Conservation (phyloP, 1,140 invertebrate species). For the Geopemphigus sp. region DNA sequence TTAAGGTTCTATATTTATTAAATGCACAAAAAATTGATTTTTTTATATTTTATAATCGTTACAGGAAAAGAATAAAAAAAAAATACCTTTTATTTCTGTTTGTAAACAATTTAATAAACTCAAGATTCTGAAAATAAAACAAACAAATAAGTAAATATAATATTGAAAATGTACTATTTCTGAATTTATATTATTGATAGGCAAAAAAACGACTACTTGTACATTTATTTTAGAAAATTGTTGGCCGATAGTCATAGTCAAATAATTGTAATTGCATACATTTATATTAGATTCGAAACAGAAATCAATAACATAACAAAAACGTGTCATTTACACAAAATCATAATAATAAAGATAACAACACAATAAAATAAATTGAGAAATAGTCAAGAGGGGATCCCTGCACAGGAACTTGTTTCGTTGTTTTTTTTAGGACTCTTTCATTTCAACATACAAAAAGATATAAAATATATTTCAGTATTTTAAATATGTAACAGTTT, state of each 20-base stretch:
- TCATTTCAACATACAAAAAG: neutral
- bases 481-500: conserved; percentile 5
- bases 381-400: neutral
- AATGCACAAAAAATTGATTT: too few relatives aligned
- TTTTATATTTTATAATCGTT: too few relatives aligned
- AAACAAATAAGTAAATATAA: neutral
- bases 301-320: neutral
- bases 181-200: neutral
- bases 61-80: too few relatives aligned
- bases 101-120: neutral
- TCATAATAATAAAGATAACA: conserved; percentile 7
- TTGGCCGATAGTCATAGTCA: too few relatives aligned
- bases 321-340: neutral
- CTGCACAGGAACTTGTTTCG: neutral
- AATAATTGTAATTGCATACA: too few relatives aligned
- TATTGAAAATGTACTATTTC: neutral
- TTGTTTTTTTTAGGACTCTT: neutral
- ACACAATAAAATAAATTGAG: conserved; percentile 13
- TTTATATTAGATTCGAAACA: neutral
- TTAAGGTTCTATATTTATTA: too few relatives aligned
- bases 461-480: neutral
- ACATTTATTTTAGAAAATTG: too few relatives aligned
- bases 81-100: neutral
- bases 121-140: neutral
- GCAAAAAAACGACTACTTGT: neutral